Conservation (phyloP, 2,113 vertebrate species). For the Notarius quadriscutis region DNA sequence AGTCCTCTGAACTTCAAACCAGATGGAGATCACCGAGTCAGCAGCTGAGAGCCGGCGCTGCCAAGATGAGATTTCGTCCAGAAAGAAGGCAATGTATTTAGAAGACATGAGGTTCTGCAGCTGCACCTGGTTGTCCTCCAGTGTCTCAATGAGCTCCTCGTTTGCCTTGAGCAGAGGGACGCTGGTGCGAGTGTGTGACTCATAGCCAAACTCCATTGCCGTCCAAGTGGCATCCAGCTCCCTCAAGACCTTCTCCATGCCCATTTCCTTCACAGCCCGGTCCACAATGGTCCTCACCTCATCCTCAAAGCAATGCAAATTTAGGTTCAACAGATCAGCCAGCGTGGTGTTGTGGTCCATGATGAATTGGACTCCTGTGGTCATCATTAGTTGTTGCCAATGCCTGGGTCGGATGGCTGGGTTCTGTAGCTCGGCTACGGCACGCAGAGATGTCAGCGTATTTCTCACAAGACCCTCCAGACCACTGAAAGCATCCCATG, state of each 20-base stretch:
- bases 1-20: slow-evolving; percentile 89
- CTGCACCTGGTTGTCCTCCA: slow-evolving; percentile 96
- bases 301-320: slow-evolving; percentile 87
- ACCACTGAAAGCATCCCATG: slow-evolving; percentile 85
- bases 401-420: slow-evolving; percentile 86
- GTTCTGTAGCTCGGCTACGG: slow-evolving; percentile 88
- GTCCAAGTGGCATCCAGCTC: slow-evolving; percentile 82
- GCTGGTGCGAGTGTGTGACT: slow-evolving; percentile 76
- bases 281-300: slow-evolving; percentile 90
- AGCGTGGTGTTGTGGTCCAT: slow-evolving; percentile 82
- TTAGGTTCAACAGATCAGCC: slow-evolving; percentile 86
- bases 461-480: slow-evolving; percentile 85
- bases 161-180: slow-evolving; percentile 78
- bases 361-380: slow-evolving; percentile 79
- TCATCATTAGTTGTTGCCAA: slow-evolving; percentile 89
- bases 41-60: slow-evolving; percentile 83
- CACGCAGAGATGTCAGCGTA: slow-evolving; percentile 81
- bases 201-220: slow-evolving; percentile 84
- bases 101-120: slow-evolving; percentile 92
- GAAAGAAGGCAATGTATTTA: slow-evolving; percentile 86
- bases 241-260: slow-evolving; percentile 81
- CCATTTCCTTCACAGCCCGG: slow-evolving; percentile 83
- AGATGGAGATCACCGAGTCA: slow-evolving; percentile 83
- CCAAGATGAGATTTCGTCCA: slow-evolving; percentile 89
- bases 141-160: slow-evolving; percentile 86